Evolutionary conservation across 1,140 invertebrate genomes (phyloP).

Genomic region (Drosophila sucinea): DNA sequence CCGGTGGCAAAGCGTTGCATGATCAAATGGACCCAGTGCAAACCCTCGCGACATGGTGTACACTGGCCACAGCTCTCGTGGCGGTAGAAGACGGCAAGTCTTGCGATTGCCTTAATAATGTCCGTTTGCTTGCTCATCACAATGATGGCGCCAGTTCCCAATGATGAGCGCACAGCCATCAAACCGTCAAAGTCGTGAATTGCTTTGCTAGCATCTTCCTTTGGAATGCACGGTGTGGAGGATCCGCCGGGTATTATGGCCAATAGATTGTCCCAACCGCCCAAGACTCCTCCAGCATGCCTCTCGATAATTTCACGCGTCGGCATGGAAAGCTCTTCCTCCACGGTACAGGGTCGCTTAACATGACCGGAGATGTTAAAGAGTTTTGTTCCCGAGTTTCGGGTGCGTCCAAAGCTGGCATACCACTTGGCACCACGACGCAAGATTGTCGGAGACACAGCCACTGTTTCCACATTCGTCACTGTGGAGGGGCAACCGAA

Average conservation of each 20-base stretch:
- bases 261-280: conserved; percentile 71
- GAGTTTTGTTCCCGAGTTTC: conserved; percentile 90
- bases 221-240: conserved; percentile 67
- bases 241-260: conserved; percentile 72
- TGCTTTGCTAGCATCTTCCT: conserved; percentile 28
- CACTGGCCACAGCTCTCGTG: conserved; percentile 93
- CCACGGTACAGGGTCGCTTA: conserved; percentile 89
- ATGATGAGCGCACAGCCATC: conserved; percentile 57
- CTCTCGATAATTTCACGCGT: conserved; percentile 68
- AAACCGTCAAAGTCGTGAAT: conserved; percentile 71
- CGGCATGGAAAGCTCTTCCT: conserved; percentile 84
- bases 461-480: conserved; percentile 92
- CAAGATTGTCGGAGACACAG: conserved; percentile 85
- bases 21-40: conserved; percentile 68
- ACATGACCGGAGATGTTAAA: conserved; percentile 93
- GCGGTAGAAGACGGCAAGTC: conserved; percentile 89
- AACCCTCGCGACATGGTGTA: conserved; percentile 90
- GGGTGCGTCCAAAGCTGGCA: conserved; percentile 87
- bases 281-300: conserved; percentile 67
- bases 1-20: conserved; percentile 72
- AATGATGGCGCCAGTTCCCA: conserved; percentile 72
- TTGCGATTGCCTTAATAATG: conserved; percentile 86
- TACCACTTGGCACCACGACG: conserved; percentile 90
- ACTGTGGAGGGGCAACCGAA: conserved; percentile 92
- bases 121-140: conserved; percentile 71